Evolutionary conservation across 2,888 invertebrate species (phyloP), one percentile per base, ranked within the genome.

Genomic region (Leucoma salicis): DNA sequence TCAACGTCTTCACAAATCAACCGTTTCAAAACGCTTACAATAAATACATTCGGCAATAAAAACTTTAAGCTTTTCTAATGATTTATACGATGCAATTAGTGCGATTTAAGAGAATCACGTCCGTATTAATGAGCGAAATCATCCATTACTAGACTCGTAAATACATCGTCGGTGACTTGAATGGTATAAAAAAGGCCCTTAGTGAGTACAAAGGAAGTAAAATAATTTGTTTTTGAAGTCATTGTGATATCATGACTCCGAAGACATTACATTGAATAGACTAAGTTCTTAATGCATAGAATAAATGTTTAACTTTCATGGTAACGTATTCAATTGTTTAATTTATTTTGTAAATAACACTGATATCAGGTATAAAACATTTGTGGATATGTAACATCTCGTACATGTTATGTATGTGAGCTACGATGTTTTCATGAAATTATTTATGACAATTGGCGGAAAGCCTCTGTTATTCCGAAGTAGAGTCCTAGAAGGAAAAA

Each of bases 21-120:
- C 36, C 31, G 55, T 60, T 65, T 58, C 49, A 49, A 57, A 63
- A 62, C 43, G 40, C 50, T 57, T 65, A 61, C 59, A 64, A 64
- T 66, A 66, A 60, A 58, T 49, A 40, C 34, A 38, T 42, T 52
- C 35, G 51, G 18, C 41, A 49, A 63, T 53, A 66, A 64, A 57
- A 57, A 58, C 47, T 8, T 32, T 42, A 50, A 47, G 34, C 51
- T 48, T 53, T 33, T 34, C 33, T 50, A 54, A 66, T 70, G 70
- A 77, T 75, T 71, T 70, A 70, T 58, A 50, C 14, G 41, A 41
- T 44, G 68, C 72, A 76, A 82, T 82, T 82, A 80, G 81, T 73
- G 66, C 70, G 72, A 79, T 81, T 82, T 77, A 75, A 74, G 57
- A 76, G 63, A 72, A 76, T 77, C 80, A 78, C 75, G 74, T 74